Percentiles rank a stretch among this genome's conserved stretches.
phyloP scores from a whole-genome alignment of 2,113 vertebrate species.

The Diadophis punctatus region DNA sequence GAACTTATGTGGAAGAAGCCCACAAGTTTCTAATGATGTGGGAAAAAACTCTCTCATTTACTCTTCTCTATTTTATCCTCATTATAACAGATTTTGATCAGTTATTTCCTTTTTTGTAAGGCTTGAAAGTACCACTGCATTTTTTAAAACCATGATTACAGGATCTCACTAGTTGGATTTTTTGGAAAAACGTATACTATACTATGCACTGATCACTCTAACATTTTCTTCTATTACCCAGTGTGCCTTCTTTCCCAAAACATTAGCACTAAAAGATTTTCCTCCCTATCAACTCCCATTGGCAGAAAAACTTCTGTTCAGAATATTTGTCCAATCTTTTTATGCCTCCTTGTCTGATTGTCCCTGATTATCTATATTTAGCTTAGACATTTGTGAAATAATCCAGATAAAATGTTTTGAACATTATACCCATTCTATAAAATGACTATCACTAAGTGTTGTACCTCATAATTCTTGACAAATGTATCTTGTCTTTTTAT shows the following conservation, averaged over 20 bases:
- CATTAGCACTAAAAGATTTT: background rate
- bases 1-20: background rate
- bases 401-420: background rate
- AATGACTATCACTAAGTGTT: no score
- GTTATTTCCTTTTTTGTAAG: background rate
- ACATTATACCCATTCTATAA: background rate
- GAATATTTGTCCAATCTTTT: background rate
- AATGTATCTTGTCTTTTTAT: no score
- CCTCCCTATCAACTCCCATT: background rate
- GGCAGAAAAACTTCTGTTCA: background rate
- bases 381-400: background rate
- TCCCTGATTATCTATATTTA: background rate
- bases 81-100: background rate
- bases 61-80: background rate
- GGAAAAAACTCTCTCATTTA: background rate
- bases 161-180: background rate
- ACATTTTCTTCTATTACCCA: background rate
- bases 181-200: background rate
- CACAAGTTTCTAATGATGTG: background rate
- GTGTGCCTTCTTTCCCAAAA: background rate
- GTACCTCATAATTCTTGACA: no score
- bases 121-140: background rate
- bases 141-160: background rate
- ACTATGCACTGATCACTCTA: background rate
- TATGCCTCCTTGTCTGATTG: background rate